phyloP scores from a whole-genome alignment of 1,140 invertebrate genomes.

The Alviniconcha marisindica region DNA sequence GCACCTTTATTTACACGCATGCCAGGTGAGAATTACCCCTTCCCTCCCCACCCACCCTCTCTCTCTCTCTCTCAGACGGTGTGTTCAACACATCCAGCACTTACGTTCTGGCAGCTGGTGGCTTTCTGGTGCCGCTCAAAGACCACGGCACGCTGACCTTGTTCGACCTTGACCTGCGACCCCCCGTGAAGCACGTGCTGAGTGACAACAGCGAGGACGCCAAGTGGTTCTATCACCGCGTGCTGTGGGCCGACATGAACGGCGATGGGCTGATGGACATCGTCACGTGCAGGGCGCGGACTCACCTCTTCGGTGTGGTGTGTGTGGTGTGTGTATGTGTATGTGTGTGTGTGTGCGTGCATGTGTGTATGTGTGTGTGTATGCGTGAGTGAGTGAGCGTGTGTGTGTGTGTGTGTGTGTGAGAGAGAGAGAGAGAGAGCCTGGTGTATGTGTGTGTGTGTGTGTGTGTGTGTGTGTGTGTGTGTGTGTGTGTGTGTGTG shows the following conservation, averaged over 20 bases:
- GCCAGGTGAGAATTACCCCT: too few relatives aligned
- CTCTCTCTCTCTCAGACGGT: too few relatives aligned
- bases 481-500: too few relatives aligned
- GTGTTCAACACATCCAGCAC: too few relatives aligned
- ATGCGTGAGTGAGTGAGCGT: background rate
- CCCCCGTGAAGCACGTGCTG: constrained; percentile 63
- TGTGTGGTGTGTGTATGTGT: background rate
- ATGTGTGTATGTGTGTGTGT: background rate
- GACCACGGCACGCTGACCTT: constrained; percentile 73
- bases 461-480: too few relatives aligned
- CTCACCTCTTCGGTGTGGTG: background rate
- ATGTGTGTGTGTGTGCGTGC: background rate
- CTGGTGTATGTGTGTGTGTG: too few relatives aligned
- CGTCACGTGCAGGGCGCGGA: constrained; percentile 70
- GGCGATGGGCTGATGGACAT: constrained; percentile 75
- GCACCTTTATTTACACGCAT: too few relatives aligned
- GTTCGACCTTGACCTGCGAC: constrained; percentile 66
- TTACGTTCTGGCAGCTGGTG: constrained; percentile 57
- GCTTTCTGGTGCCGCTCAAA: constrained; percentile 76
- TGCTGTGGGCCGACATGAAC: constrained; percentile 77
- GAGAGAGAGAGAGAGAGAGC: too few relatives aligned
- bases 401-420: too few relatives aligned
- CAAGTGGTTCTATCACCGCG: constrained; percentile 76
- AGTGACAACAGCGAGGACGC: constrained; percentile 57
- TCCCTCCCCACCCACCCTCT: too few relatives aligned